Base-by-base conservation (phyloP, 1,140 invertebrate genomes). In the Trichogramma pretiosum region DNA sequence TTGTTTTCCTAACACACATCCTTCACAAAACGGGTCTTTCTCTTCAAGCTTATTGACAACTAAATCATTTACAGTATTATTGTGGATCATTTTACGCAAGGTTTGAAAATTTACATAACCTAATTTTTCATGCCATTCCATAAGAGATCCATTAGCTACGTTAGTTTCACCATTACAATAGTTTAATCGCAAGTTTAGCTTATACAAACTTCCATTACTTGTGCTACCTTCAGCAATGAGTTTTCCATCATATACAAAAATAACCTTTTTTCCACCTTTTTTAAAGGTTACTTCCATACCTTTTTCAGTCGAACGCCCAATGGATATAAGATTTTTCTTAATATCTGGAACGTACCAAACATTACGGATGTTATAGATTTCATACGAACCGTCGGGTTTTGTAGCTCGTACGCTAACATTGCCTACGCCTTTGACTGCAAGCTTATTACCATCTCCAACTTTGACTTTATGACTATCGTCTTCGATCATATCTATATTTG, bases 101-200 rank as follows among this genome's bases (percentile, higher is more conserved):
- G 50, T 52, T 17, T 47, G 21, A 18, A 41, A 43, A 36, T 56
- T 56, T 3, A 56, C 43, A 42, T 56, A 52, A 9, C 54, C 51
- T 10, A 58, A 28, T 21, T 46, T 35, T 26, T 48, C 42, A 44
- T 56, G 54, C 56, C 54, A 56, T 21, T 43, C 16, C 33, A 44
- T 38, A 10, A 52, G 33, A 10, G 41, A 41, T 23, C n/a, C 36
- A 21, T 32, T 22, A 14, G 22, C 26, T 18, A 14, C 44, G 8
- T 40, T 18, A 4, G 23, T 17, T 11, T 18, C 18, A 28, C 49
- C 32, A 21, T 5, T 28, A 28, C 11, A 9, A 2, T 37, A 21
- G 23, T 13, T 10, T 21, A 13, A 3, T 22, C 11, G 36, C n/a
- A 38, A 38, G 16, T 21, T 21, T 2, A 38, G 9, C 23, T 38